Evolutionary conservation across 2,888 invertebrate genomes (phyloP), one percentile per base, ranked within the genome.

Genomic region (Autographa pulchrina): DNA sequence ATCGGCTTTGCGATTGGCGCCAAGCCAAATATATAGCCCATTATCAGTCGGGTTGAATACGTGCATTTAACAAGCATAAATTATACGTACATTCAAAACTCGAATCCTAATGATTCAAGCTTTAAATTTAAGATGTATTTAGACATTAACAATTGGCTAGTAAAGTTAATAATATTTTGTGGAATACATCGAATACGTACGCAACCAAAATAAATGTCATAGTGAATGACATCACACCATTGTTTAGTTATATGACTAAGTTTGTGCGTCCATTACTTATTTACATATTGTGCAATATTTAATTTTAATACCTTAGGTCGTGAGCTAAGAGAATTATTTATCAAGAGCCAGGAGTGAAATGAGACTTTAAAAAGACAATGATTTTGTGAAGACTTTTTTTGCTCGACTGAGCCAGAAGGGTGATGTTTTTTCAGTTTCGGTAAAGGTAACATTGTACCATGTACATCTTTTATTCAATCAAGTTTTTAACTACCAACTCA

Each of bases 151-250:
- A 25, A 35, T 8, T 1, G 9, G 11, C 38, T 11, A 11, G 38
- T 38, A 11, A 38, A 11, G 38, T 38, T 11, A 38, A 11, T 4
- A 20, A 64, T 60, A 16, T 41, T 35, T 25, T 2, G 13, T 43
- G 62, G 31, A 31, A 65, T 31, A 63, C 64, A 18, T 32, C 56
- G 31, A 14, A 43, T 54, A 14, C 25, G 41, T 58, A 58, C 62
- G 6, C 48, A 70, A 78, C 60, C 62, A 69, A 75, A 76, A 63
- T 35, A 68, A 69, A 67, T 65, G 20, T 20, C 32, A 56, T n/a
- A 56, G 64, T 60, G 56, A 63, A 32, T 78, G 72, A 78, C 70
- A 78, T 78, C 78, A 78, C 38, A 32, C 38, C 5, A 73, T 80
- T 78, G 77, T 80, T 76, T 43, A 58, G 41, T 31, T 9, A 48